Conservation (phyloP, 2,113 vertebrate species). For the Platanista minor region DNA sequence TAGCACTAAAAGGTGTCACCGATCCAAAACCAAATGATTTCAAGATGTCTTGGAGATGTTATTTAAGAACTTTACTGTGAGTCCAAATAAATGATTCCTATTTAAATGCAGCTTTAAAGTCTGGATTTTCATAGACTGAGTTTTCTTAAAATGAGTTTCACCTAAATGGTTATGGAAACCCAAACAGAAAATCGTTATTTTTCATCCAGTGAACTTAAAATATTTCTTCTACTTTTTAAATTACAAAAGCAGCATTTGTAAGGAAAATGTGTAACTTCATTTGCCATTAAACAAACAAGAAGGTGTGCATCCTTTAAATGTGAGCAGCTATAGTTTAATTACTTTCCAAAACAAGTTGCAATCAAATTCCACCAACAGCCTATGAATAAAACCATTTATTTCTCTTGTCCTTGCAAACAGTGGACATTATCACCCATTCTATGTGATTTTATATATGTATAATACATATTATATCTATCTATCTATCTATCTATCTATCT, state of each 20-base stretch:
- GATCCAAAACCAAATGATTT: background rate
- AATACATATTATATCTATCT: too few relatives aligned
- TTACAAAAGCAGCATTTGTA: background rate
- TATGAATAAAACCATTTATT: rapidly evolving
- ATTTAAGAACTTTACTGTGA: background rate
- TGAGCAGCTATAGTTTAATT: background rate
- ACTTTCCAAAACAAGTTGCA: background rate
- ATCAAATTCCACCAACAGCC: too few relatives aligned
- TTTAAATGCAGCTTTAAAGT: background rate
- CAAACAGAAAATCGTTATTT: background rate
- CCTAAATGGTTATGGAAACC: background rate
- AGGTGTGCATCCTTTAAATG: background rate
- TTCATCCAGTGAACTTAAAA: background rate
- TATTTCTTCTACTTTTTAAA: background rate
- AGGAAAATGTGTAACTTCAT: background rate
- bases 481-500: too few relatives aligned
- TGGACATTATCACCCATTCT: background rate
- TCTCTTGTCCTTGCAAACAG: background rate
- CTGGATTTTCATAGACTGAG: background rate
- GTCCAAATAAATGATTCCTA: background rate
- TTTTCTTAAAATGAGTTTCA: background rate
- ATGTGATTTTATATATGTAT: too few relatives aligned
- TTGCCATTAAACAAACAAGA: background rate
- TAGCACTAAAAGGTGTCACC: background rate
- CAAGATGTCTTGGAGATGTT: background rate